These are phyloP conservation scores for Drosophila melanogaster DNA, from an alignment of 1,140 invertebrate genomes.

Conservation along the genomic window DNA sequence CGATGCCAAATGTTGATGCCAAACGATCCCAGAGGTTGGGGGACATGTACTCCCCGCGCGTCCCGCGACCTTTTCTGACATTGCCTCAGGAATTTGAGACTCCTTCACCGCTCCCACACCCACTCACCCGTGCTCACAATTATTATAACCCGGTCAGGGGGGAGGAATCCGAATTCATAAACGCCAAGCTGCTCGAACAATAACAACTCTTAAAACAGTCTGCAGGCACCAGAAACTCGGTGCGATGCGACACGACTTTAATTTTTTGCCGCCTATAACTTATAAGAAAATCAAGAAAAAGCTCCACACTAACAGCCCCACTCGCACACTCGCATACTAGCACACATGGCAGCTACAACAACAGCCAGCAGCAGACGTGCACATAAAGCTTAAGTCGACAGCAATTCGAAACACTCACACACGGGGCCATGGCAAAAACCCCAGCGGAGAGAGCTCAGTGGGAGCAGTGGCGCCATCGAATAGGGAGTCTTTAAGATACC, in stretches of 20 bases:
- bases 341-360: conserved; percentile 26
- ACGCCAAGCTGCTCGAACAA: conserved; percentile 47
- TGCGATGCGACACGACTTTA: conserved; percentile 59
- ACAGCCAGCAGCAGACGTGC: conserved; percentile 34
- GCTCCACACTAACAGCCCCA: conserved; percentile 42
- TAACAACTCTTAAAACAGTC: conserved; percentile 40
- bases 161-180: conserved; percentile 58
- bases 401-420: conserved; percentile 75
- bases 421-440: conserved; percentile 45
- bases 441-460: conserved; percentile 25
- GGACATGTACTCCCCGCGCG: conserved; percentile 5
- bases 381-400: conserved; percentile 80
- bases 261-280: conserved; percentile 62
- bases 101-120: conserved; percentile 18
- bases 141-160: conserved; percentile 61
- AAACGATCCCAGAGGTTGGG: background rate
- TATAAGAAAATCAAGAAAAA: conserved; percentile 68
- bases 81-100: conserved; percentile 42
- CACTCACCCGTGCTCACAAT: conserved; percentile 46
- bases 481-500: background rate
- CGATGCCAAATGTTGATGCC: conserved; percentile 6
- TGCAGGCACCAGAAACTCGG: conserved; percentile 51
- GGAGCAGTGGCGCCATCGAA: background rate
- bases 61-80: conserved; percentile 42
- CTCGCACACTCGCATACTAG: conserved; percentile 12